Evolutionary conservation across 1,140 invertebrate species (phyloP).

Genomic region (Bombus sibiricus): DNA sequence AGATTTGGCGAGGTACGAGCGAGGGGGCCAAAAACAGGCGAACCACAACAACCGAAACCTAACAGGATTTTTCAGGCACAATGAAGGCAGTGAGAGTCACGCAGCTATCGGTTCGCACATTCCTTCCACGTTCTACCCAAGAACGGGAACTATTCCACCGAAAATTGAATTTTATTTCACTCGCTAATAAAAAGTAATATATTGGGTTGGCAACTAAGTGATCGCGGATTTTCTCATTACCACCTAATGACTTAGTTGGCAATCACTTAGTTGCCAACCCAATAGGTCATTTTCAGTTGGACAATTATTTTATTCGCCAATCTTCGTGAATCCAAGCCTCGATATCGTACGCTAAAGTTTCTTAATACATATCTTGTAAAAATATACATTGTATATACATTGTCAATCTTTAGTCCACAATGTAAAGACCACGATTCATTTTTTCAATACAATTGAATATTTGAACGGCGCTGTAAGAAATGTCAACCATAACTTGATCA

Average conservation of each 20-base stretch:
- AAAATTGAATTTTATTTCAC: background rate
- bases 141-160: background rate
- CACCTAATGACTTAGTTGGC: no score
- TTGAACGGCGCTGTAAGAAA: background rate
- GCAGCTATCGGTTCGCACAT: background rate
- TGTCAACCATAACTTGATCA: background rate
- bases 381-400: no score
- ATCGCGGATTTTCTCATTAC: no score
- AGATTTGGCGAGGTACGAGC: slow-evolving; percentile 23
- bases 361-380: no score
- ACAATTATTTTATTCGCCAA: no score
- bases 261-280: no score
- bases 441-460: background rate
- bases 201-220: no score
- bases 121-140: background rate
- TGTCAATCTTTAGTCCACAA: background rate
- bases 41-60: slow-evolving; percentile 21
- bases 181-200: background rate
- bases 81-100: background rate
- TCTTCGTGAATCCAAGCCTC: no score
- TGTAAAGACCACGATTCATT: background rate
- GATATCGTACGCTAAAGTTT: no score
- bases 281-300: no score
- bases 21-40: slow-evolving; percentile 1
- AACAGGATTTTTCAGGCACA: slow-evolving; percentile 21